These are phyloP conservation scores for Tyrannus savana DNA, from an alignment of 2,113 vertebrate genomes.

Conservation along the genomic window DNA sequence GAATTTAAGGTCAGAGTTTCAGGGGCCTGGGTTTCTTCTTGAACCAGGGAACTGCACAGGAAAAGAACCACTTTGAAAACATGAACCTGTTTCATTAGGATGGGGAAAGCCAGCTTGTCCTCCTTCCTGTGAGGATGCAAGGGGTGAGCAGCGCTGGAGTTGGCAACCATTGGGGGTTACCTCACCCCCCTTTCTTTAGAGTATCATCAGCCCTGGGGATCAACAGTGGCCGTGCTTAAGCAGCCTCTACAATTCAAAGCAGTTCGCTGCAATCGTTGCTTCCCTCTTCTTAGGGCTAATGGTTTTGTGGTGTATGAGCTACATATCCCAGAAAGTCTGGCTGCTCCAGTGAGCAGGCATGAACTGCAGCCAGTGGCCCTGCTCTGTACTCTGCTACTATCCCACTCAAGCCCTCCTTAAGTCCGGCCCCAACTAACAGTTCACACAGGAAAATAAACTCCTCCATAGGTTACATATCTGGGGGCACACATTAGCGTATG, in stretches of 20 bases:
- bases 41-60: not conserved
- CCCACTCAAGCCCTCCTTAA: not conserved
- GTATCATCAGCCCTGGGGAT: not conserved
- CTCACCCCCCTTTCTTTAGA: not conserved
- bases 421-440: not conserved
- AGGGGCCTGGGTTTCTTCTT: not conserved
- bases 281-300: not conserved
- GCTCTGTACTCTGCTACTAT: not conserved
- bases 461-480: not conserved
- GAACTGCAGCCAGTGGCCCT: fast-evolving
- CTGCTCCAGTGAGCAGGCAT: fast-evolving
- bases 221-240: fast-evolving
- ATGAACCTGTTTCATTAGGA: not conserved
- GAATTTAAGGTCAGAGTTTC: not conserved
- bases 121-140: not conserved
- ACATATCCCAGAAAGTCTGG: not conserved
- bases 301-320: not conserved
- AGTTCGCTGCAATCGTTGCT: fast-evolving
- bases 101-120: not conserved
- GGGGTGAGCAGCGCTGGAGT: not conserved
- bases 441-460: not conserved
- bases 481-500: not conserved
- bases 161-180: fast-evolving
- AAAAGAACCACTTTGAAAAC: not conserved
- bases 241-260: not conserved